Percentiles rank a stretch among this genome's conserved stretches.
phyloP scores from a whole-genome alignment of 1,140 invertebrate species.

The Stegodyphus mimosarum region DNA sequence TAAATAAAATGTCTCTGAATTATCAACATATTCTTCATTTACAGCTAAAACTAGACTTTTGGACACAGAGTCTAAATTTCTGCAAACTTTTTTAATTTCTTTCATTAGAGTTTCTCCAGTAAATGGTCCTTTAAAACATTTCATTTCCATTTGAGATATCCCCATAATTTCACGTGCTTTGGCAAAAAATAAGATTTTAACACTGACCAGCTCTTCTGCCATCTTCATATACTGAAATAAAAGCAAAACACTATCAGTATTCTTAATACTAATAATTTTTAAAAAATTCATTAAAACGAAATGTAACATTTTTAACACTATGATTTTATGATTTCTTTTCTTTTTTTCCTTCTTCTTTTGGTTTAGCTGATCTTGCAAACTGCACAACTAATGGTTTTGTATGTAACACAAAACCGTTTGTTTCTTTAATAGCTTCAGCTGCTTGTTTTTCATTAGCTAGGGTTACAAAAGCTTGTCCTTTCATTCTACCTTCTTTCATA shows the following conservation, averaged over 20 bases:
- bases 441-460: conserved; percentile 79
- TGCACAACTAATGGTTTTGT: conserved; percentile 92
- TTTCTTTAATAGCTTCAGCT: conserved; percentile 81
- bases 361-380: conserved; percentile 78
- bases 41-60: conserved; percentile 47
- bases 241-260: neutral
- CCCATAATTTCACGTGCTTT: conserved; percentile 58
- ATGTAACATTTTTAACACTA: too few species aligned
- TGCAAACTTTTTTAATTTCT: conserved; percentile 14
- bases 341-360: conserved; percentile 65
- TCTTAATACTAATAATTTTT: too few species aligned
- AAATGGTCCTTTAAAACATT: conserved; percentile 1
- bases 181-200: conserved; percentile 62
- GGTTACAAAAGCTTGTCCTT: conserved; percentile 93
- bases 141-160: conserved; percentile 18
- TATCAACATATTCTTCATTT: conserved; percentile 59
- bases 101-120: conserved; percentile 6
- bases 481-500: conserved; percentile 96
- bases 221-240: conserved; percentile 2
- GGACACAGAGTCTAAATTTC: conserved; percentile 11
- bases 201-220: conserved; percentile 7
- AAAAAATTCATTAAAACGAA: too few species aligned
- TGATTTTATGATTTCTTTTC: conserved; percentile 3
- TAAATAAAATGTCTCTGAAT: conserved; percentile 7
- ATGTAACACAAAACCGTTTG: conserved; percentile 88